Evolutionary conservation across 2,797 vertebrate genomes (phyloP), one percentile per base, ranked within the genome.

Genomic region (Sebastes matsubarae): DNA sequence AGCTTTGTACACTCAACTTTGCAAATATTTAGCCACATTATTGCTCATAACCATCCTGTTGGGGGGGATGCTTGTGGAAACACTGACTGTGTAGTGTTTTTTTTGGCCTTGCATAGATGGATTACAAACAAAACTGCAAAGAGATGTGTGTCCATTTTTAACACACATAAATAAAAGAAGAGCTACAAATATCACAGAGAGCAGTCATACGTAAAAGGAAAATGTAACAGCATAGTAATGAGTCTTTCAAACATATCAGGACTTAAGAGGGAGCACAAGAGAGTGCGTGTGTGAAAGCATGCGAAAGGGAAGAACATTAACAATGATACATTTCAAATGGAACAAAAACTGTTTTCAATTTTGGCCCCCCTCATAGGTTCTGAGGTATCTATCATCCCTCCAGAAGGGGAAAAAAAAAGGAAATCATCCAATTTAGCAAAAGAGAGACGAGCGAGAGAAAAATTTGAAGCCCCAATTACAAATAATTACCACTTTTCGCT

Each of bases 401-500:
- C 95, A 96, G 93, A 95, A 97, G 94, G 96, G 94, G 96, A 91
- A 60, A 61, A 77, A 46, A 86, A 87, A 84, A 91, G 90, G 84
- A 95, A 97, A 97, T 96, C 97, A 96, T 96, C 95, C 95, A 97
- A 97, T 97, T 97, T 97, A 96, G 92, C 63, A 82, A 84, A 91
- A 93, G 88, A 94, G 87, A 84, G 92, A 94, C 88, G 82, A 94
- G 93, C 52, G 84, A 90, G 86, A 93, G 92, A 97, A 93, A 96
- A 97, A 97, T 96, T 95, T 97, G 96, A 94, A 97, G 97, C 95
- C 94, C 96, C 96, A 99, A 99, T 99, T 99, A 98, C 96, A 96
- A 98, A 97, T 98, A 99, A 99, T 99, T 99, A 99, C 97, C 96
- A 96, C 97, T 97, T 98, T 98, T 98, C 95, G 96, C 97, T 98